These are phyloP conservation scores for Camelus dromedarius DNA, from an alignment of 2,113 vertebrate species.

Conservation along the genomic window DNA sequence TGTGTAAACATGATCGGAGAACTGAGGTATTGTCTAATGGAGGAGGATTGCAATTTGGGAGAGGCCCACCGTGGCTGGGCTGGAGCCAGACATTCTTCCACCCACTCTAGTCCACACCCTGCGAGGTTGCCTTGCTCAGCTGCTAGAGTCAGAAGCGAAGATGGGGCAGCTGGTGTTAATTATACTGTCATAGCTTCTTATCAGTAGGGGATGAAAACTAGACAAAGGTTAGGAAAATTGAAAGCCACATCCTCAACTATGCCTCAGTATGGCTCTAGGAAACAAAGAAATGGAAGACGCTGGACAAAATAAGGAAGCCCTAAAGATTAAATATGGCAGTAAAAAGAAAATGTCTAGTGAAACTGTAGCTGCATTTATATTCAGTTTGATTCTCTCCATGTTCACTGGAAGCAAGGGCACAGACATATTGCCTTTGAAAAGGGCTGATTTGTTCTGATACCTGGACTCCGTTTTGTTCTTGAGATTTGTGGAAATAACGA, in stretches of 20 bases:
- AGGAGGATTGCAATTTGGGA: conserved; percentile 66
- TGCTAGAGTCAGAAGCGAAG: conserved; percentile 61
- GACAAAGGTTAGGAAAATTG: conserved; percentile 48
- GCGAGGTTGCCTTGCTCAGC: conserved; percentile 46
- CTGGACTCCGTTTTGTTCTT: background rate
- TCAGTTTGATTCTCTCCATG: conserved; percentile 26
- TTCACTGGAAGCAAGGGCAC: background rate
- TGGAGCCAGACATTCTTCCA: conserved; percentile 72
- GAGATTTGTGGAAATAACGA: conserved; percentile 50
- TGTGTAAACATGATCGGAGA: conserved; percentile 76
- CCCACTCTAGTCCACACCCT: conserved; percentile 72
- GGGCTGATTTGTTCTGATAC: background rate
- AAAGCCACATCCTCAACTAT: conserved; percentile 39
- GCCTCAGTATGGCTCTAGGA: conserved; percentile 13
- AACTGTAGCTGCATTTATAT: conserved; percentile 8
- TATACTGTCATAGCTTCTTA: conserved; percentile 47
- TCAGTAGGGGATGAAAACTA: conserved; percentile 51
- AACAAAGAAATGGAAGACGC: conserved; percentile 60
- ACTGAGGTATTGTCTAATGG: conserved; percentile 67
- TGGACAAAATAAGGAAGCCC: conserved; percentile 36
- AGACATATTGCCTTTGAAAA: conserved; percentile 40
- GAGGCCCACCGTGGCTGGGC: conserved; percentile 47
- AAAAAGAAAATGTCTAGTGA: conserved; percentile 12
- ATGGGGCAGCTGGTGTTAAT: conserved; percentile 70
- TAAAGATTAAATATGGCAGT: conserved; percentile 40